Evolutionary conservation across 2,888 invertebrate genomes (phyloP), one percentile per base, ranked within the genome.

Genomic region (Orthonychiurus folsomi): DNA sequence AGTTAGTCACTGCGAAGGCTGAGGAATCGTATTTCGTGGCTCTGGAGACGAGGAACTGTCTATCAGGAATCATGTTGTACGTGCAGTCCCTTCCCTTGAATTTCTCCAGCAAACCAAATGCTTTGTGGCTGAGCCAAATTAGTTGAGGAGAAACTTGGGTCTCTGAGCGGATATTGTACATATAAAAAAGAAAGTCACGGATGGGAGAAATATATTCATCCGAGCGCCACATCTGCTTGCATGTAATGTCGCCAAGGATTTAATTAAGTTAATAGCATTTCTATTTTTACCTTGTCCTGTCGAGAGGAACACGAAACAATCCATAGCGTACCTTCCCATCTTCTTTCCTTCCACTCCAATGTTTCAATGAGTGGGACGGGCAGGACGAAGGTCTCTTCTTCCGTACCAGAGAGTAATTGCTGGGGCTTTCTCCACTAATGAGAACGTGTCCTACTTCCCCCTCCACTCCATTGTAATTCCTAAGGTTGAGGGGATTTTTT

Each of bases 221-320:
- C 37, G 37, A 9, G n/a, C n/a, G n/a, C 37, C 37, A 15, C 37
- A 15, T 37, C 5, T 5, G 37, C 5, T 15, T 9, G 15, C 37
- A 37, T 37, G 37, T 37, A 37, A 37, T 37, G 37, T 37, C 37
- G 37, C 37, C 37, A 37, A 37, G 37, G 9, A 9, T 37, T 37
- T 37, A 37, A 37, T 37, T 37, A 37, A 37, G 37, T 37, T 37
- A 37, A 37, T 37, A 37, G 37, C 37, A 37, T 37, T 37, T 37
- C 37, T 37, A 37, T 37, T 37, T 37, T 37, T 37, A 37, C 37
- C 37, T 37, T 37, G 9, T 37, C 37, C 5, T 37, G 37, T 9
- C 37, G 37, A 37, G 37, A 37, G 9, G 15, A 37, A 15, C 15
- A 37, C 37, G 15, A 37, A 9, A 37, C 37, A 15, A 9, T 37